Evolutionary conservation across 92 coral and sea anemone species (phyloP).

Genomic region (Palythoa caribaeorum): DNA sequence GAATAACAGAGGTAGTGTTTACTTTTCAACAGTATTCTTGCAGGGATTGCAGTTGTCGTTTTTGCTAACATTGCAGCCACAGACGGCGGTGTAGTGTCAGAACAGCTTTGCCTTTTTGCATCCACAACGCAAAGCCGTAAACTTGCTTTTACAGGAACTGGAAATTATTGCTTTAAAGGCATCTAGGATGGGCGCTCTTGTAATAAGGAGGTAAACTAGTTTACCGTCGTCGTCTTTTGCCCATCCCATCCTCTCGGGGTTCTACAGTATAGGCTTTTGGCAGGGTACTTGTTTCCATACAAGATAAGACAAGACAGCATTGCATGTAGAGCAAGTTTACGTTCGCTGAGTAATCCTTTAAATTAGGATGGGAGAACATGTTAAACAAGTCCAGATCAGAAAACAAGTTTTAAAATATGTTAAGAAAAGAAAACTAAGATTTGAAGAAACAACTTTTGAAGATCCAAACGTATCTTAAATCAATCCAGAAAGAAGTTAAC

Average conservation of each 20-base stretch:
- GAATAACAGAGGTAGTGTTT: conserved; percentile 17
- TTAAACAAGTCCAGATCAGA: no score
- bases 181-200: conserved; percentile 57
- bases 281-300: no score
- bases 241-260: conserved; percentile 50
- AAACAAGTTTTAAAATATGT: background rate
- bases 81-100: background rate
- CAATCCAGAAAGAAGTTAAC: background rate
- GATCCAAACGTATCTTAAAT: background rate
- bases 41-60: conserved; percentile 13
- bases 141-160: conserved; percentile 58
- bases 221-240: conserved; percentile 39
- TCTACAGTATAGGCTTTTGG: conserved; percentile 16
- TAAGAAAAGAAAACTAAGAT: background rate
- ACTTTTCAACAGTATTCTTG: conserved; percentile 20
- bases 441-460: background rate
- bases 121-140: conserved; percentile 62
- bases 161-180: conserved; percentile 62
- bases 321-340: background rate
- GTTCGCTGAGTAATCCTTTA: background rate
- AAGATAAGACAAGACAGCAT: no score
- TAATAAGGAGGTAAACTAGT: conserved; percentile 52
- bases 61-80: background rate
- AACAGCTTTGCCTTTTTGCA: conserved; percentile 6
- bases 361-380: no score